A percentile compares a stretch with the other conserved stretches of the same genome.
Evolutionary conservation across 2,113 vertebrate genomes (phyloP).

Genomic region (Pteropus alecto): DNA sequence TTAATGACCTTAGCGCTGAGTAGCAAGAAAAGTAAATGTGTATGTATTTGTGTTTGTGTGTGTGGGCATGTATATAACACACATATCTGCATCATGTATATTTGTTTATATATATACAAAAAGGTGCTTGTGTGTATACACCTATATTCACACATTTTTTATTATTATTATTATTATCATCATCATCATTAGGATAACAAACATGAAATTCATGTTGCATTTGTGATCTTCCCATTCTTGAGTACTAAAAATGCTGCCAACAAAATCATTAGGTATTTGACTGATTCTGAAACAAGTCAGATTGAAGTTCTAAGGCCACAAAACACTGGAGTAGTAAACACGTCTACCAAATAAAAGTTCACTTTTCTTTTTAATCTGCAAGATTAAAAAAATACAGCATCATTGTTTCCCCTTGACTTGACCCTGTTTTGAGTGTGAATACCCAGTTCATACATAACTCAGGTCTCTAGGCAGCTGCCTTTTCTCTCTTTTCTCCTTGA

Average conservation of each 20-base stretch:
- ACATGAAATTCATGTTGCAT: background rate
- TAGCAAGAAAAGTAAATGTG: background rate
- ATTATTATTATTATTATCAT: background rate
- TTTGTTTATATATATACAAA: background rate
- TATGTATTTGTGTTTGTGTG: background rate
- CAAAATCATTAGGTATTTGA: background rate
- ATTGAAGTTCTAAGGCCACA: background rate
- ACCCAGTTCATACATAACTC: background rate
- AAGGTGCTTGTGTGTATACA: background rate
- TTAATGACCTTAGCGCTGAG: background rate
- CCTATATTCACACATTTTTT: background rate
- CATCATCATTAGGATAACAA: background rate
- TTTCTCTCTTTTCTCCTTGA: background rate
- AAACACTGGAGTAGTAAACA: background rate
- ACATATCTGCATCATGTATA: background rate
- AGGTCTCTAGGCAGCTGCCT: background rate
- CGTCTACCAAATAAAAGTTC: background rate
- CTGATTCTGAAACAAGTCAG: background rate
- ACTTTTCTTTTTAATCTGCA: background rate
- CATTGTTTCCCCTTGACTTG: background rate
- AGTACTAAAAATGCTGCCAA: background rate
- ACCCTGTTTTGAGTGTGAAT: background rate
- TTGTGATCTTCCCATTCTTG: background rate
- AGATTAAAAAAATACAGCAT: background rate
- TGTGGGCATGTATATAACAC: background rate